phyloP scores from a whole-genome alignment of 2,113 vertebrate genomes.

The Mesocricetus auratus region DNA sequence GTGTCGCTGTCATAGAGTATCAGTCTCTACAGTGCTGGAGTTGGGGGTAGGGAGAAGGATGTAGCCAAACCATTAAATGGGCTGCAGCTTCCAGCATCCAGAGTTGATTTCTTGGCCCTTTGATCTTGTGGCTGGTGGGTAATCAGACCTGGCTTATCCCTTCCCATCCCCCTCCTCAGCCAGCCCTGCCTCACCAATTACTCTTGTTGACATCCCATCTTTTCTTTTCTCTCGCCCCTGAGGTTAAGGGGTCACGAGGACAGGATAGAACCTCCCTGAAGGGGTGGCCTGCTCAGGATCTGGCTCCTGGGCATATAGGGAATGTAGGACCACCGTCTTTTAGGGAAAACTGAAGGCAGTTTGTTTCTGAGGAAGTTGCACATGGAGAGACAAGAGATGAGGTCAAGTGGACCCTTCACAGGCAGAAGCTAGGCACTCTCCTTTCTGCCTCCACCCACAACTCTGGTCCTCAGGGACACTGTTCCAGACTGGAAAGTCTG shows the following conservation, averaged over 20 bases:
- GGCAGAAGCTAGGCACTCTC: conserved; percentile 13
- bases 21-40: not conserved
- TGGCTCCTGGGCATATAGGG: not conserved
- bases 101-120: conserved; percentile 38
- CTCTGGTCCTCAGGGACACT: not conserved
- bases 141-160: conserved; percentile 51
- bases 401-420: not conserved
- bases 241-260: conserved; percentile 27
- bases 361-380: conserved; percentile 28
- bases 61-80: not conserved
- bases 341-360: not conserved
- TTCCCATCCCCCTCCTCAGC: not conserved
- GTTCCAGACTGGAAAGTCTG: not conserved
- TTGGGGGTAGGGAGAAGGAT: conserved; percentile 5
- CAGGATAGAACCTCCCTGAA: not conserved
- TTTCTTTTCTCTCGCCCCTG: not conserved
- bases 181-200: conserved; percentile 20
- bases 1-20: not conserved
- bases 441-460: not conserved
- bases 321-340: not conserved
- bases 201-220: conserved; percentile 28
- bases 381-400: not conserved
- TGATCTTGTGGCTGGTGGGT: conserved; percentile 74
- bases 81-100: conserved; percentile 14
- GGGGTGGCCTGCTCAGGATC: not conserved